A percentile compares a stretch with the other conserved stretches of the same genome.
These are phyloP conservation scores for Macroramphosus scolopax DNA, from an alignment of 2,797 vertebrate species.

Conservation along the genomic window DNA sequence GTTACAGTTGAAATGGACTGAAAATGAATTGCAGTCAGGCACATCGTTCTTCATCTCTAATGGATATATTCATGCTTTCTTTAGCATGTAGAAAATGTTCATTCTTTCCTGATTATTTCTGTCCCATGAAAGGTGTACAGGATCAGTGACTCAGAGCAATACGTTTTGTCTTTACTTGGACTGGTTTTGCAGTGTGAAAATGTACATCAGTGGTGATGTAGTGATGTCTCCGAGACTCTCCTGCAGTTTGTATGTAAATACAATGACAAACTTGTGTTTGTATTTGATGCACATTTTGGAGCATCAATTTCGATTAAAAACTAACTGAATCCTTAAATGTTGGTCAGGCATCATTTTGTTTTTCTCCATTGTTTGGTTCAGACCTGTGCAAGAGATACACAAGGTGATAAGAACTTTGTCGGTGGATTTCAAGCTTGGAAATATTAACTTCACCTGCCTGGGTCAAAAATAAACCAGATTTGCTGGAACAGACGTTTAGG, in stretches of 20 bases:
- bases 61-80: constrained; percentile 5
- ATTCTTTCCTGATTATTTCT: constrained; percentile 7
- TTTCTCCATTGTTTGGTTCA: neutral
- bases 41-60: neutral
- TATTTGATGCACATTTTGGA: constrained; percentile 21
- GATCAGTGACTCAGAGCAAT: neutral
- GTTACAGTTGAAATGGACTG: constrained; percentile 77
- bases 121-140: constrained; percentile 1
- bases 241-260: constrained; percentile 4
- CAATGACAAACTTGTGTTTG: constrained; percentile 21
- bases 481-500: too few relatives aligned
- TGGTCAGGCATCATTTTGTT: neutral
- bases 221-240: constrained; percentile 1
- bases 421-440: too few relatives aligned
- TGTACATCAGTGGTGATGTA: constrained; percentile 16
- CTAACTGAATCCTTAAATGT: constrained; percentile 4
- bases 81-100: constrained; percentile 2
- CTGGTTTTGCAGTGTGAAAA: constrained; percentile 10
- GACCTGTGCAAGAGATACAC: too few relatives aligned
- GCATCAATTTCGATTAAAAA: constrained; percentile 42
- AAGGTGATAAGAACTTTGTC: too few relatives aligned
- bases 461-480: too few relatives aligned
- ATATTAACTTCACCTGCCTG: too few relatives aligned
- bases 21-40: constrained; percentile 23
- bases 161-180: neutral